phyloP scores from a whole-genome alignment of 2,888 invertebrate genomes.

The Mesoligia furuncula region DNA sequence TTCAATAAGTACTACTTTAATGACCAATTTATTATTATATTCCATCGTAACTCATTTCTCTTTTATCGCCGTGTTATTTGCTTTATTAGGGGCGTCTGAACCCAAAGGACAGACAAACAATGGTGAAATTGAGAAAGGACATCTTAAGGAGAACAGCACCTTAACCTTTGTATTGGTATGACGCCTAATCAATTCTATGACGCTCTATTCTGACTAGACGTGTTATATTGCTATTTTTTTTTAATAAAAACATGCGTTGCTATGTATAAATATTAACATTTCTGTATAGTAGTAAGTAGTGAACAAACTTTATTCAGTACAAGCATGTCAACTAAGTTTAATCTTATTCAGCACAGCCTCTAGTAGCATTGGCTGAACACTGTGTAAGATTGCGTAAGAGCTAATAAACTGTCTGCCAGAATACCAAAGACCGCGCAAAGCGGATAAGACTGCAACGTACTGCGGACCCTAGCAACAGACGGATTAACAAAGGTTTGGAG shows the following conservation, averaged over 20 bases:
- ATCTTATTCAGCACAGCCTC: slow-evolving; percentile 16
- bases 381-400: slow-evolving; percentile 26
- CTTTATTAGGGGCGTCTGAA: slow-evolving; percentile 26
- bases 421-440: slow-evolving; percentile 17
- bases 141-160: slow-evolving; percentile 40
- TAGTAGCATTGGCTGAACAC: slow-evolving; percentile 9
- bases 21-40: slow-evolving; percentile 15
- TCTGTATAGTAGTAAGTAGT: background rate
- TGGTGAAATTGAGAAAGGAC: slow-evolving; percentile 50
- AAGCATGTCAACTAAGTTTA: slow-evolving; percentile 1
- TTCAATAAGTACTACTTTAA: slow-evolving; percentile 18
- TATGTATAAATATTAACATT: background rate
- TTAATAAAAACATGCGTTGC: slow-evolving; percentile 1
- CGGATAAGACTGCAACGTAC: slow-evolving; percentile 32
- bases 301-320: background rate
- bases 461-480: slow-evolving; percentile 7
- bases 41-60: slow-evolving; percentile 6
- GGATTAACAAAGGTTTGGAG: slow-evolving; percentile 39
- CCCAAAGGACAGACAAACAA: slow-evolving; percentile 26
- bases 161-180: slow-evolving; percentile 25
- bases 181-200: slow-evolving; percentile 10
- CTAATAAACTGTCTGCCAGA: slow-evolving; percentile 12
- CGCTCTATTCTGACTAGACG: background rate
- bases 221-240: background rate
- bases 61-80: slow-evolving; percentile 18